Base-by-base conservation (phyloP, 2,113 vertebrate species). In the Anguilla japonica region DNA sequence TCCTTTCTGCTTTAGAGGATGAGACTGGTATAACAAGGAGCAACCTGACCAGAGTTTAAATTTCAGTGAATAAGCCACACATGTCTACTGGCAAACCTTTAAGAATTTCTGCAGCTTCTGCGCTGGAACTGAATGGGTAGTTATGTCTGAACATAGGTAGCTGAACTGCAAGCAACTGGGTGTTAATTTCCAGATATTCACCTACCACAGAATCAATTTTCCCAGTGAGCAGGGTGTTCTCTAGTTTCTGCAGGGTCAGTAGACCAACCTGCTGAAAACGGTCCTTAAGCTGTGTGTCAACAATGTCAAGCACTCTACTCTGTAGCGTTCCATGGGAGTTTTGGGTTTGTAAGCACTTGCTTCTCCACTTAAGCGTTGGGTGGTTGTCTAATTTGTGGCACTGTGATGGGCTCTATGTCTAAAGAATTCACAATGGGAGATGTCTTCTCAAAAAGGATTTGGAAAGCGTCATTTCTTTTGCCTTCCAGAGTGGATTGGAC, bases 61-160 rank as follows among this genome's bases (percentile, higher is more conserved):
- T 57, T 81, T 81, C 46, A 57, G 39, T 41, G 80, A 86, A 81
- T 53, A 81, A 80, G 13, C 79, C 75, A 39, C 20, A 8, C 29
- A 80, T 75, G 34, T 85, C 75, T 80, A 57, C n/a, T n/a, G 79
- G 41, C 20, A 85, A 39, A 85, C 53, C n/a, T 57, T 60, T 22
- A 40, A 86, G 85, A 81, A 41, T 86, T 8, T 16, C 16, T 63
- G 53, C 46, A 81, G 85, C 56, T 4, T 86, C 85, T 60, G 53
- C 41, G 41, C 18, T 81, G 40, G 79, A 86, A 79, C 80, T 79
- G 57, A n/a, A 86, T 56, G 53, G 18, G 29, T n/a, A 81, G 29
- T 43, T 81, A 6, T 41, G 60, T 41, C 26, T 81, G 8, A 86
- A 81, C 79, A 81, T 85, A 56, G 79, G 5, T 41, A 86, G 41